A percentile compares a stretch with the other conserved stretches of the same genome.
Conservation (phyloP, 2,113 vertebrate species). For the Etheostoma spectabile region DNA sequence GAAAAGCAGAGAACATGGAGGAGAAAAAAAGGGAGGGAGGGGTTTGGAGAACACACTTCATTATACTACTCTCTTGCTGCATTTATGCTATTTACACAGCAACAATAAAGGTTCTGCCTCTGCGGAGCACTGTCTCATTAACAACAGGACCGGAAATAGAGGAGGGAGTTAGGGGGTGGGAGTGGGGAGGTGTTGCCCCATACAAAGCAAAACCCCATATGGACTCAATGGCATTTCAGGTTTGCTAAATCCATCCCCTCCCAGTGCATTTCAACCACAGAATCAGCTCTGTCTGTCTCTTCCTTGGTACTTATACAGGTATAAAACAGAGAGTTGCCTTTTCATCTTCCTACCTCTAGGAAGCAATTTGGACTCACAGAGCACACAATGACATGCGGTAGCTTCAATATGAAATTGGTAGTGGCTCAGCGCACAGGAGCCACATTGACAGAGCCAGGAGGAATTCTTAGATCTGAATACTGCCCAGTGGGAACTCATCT, state of each 20-base stretch:
- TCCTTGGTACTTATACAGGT: slow-evolving; percentile 60
- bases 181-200: slow-evolving; percentile 32
- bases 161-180: neutral
- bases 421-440: slow-evolving; percentile 48
- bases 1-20: neutral
- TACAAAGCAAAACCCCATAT: slow-evolving; percentile 34
- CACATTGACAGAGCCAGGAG: slow-evolving; percentile 41
- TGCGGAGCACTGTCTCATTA: slow-evolving; percentile 63
- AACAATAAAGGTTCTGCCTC: slow-evolving; percentile 66
- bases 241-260: slow-evolving; percentile 62
- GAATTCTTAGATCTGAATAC: slow-evolving; percentile 60
- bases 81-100: slow-evolving; percentile 78
- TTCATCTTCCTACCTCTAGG: slow-evolving; percentile 70
- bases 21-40: slow-evolving; percentile 8
- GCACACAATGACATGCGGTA: slow-evolving; percentile 51
- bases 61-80: slow-evolving; percentile 67
- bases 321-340: slow-evolving; percentile 64
- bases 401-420: slow-evolving; percentile 44
- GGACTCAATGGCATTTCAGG: slow-evolving; percentile 66
- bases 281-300: slow-evolving; percentile 53
- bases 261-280: slow-evolving; percentile 39
- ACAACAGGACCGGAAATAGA: slow-evolving; percentile 36
- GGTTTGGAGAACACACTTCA: slow-evolving; percentile 61
- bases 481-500: slow-evolving; percentile 43
- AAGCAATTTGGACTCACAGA: slow-evolving; percentile 71